Evolutionary conservation across 2,113 vertebrate species (phyloP).

Genomic region (Acrocephalus arundinaceus): DNA sequence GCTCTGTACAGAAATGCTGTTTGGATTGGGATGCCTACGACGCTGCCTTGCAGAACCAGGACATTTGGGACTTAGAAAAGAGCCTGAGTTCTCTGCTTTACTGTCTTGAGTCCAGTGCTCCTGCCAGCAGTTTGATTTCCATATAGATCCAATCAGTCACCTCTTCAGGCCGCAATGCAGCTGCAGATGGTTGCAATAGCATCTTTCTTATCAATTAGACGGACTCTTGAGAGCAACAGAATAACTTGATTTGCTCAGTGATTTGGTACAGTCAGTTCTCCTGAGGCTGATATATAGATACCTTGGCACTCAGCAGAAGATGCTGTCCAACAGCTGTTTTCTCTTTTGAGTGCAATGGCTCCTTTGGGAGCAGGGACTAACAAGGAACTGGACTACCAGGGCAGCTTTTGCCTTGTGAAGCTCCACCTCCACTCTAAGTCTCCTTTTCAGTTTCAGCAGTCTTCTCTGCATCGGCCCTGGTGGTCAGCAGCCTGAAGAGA

Average conservation of each 20-base stretch:
- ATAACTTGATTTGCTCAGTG: background rate
- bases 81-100: background rate
- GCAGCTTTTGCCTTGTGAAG: background rate
- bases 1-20: background rate
- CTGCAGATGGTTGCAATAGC: background rate
- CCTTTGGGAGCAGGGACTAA: background rate
- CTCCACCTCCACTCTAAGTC: background rate
- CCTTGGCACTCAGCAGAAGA: background rate
- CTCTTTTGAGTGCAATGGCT: background rate
- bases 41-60: background rate
- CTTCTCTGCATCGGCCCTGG: background rate
- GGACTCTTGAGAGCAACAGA: accelerated
- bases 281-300: background rate
- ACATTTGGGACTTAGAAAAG: background rate
- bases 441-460: background rate
- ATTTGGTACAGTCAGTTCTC: background rate
- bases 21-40: background rate
- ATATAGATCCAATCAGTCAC: background rate
- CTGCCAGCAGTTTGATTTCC: background rate
- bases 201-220: background rate
- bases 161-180: background rate
- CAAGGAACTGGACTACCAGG: background rate
- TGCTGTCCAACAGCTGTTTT: background rate
- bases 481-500: background rate
- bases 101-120: background rate